A percentile compares a stretch with the other conserved stretches of the same genome.
These are phyloP conservation scores for Barbus barbus DNA, from an alignment of 2,113 vertebrate genomes.

Conservation along the genomic window DNA sequence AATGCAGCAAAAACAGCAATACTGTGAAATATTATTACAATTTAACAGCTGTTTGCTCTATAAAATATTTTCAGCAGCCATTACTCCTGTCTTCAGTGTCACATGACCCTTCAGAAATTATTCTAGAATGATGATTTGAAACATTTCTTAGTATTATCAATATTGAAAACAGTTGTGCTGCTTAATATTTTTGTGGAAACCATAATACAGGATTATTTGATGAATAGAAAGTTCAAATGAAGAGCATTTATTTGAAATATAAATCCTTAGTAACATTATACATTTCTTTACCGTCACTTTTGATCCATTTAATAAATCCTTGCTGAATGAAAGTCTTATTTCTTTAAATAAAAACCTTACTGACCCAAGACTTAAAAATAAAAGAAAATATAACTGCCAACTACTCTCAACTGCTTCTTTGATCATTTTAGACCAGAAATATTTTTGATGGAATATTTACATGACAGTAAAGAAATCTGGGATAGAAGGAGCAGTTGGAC, in stretches of 20 bases:
- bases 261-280: neutral
- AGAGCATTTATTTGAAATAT: neutral
- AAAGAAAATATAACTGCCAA: neutral
- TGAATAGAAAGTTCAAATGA: neutral
- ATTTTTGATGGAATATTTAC: neutral
- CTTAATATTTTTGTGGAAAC: neutral
- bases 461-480: neutral
- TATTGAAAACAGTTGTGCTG: neutral
- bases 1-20: neutral
- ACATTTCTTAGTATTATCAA: neutral
- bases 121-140: neutral
- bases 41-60: neutral
- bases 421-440: neutral
- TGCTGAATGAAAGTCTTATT: neutral
- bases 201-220: neutral
- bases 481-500: neutral
- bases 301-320: neutral
- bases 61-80: neutral
- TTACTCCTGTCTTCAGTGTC: neutral
- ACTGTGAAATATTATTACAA: neutral
- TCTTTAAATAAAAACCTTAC: neutral
- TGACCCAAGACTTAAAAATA: neutral
- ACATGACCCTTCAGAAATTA: neutral
- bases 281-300: neutral
- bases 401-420: neutral